Evolutionary conservation across 2,888 invertebrate species (phyloP), one percentile per base, ranked within the genome.

Genomic region (Xestoiulus laeticollis): DNA sequence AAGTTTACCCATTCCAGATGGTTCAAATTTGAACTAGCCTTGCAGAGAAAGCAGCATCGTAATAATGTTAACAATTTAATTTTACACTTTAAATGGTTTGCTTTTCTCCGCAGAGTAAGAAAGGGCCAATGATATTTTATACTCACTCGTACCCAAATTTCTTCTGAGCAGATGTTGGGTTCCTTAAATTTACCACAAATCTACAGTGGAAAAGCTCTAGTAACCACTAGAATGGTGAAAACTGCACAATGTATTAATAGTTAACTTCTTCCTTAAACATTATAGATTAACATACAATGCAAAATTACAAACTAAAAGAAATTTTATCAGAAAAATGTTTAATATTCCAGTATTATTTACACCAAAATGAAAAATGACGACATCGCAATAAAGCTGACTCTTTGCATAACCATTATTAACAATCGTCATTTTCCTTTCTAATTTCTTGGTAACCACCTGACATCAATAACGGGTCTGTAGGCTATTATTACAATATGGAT

Each of bases 1-100:
- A 85, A 89, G 43, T 32, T 32, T 53, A 86, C 86, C 86, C 59
- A 59, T 59, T 59, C 59, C 59, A 59, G n/a, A 59, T n/a, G n/a
- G 59, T 59, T 59, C 19, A 59, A n/a, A 59, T 19, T 48, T 16
- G 48, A 48, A 12, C 12, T 48, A 16, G 12, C 16, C 4, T 48
- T 2, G 48, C 12, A 48, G 48, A 48, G 6, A 38, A 38, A 5
- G 38, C 3, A 5, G 38, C 4, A 48, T 48, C 16, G 3, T 48
- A 48, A n/a, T n/a, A n/a, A 48, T 48, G 48, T 48, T 16, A 12
- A 16, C 12, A 48, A 48, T 12, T 38, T 38, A 38, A 38, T 38
- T 38, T 38, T 38, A 38, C 38, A 38, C 38, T 38, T 38, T 48
- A 48, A 48, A 48, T 8, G 48, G 12, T 16, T 48, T 48, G 6